A percentile compares a stretch with the other conserved stretches of the same genome.
Conservation (phyloP, 2,113 vertebrate genomes). For the Chionomys nivalis region DNA sequence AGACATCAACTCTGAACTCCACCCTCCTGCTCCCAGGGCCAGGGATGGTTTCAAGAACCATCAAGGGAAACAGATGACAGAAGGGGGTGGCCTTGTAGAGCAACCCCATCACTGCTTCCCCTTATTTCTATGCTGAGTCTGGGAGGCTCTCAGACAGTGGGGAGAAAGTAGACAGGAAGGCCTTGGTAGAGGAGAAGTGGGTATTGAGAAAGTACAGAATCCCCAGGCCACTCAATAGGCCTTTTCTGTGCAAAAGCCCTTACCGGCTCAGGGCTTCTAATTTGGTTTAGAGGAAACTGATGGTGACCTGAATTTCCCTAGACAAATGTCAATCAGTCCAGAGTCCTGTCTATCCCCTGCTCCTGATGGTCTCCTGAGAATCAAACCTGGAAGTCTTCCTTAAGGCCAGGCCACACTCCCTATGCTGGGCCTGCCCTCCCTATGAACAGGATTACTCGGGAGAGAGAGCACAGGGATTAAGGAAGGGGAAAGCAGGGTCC, state of each 20-base stretch:
- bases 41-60: slow-evolving; percentile 36
- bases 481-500: background rate
- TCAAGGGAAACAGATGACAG: background rate
- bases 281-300: background rate
- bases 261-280: background rate
- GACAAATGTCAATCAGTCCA: slow-evolving; percentile 7
- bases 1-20: slow-evolving; percentile 48
- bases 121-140: background rate
- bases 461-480: background rate
- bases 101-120: background rate
- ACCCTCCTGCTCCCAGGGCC: background rate
- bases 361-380: background rate
- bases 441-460: background rate
- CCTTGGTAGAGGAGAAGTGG: background rate
- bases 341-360: background rate
- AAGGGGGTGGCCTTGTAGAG: background rate
- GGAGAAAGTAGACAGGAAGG: background rate
- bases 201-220: background rate
- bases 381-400: background rate
- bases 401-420: background rate
- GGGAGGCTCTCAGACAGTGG: background rate
- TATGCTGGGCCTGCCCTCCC: background rate
- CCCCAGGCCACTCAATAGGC: background rate
- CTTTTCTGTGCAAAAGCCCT: background rate
- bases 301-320: background rate